Evolutionary conservation across 2,797 vertebrate species (phyloP).

Genomic region (Poeciliopsis paucimaculata): DNA sequence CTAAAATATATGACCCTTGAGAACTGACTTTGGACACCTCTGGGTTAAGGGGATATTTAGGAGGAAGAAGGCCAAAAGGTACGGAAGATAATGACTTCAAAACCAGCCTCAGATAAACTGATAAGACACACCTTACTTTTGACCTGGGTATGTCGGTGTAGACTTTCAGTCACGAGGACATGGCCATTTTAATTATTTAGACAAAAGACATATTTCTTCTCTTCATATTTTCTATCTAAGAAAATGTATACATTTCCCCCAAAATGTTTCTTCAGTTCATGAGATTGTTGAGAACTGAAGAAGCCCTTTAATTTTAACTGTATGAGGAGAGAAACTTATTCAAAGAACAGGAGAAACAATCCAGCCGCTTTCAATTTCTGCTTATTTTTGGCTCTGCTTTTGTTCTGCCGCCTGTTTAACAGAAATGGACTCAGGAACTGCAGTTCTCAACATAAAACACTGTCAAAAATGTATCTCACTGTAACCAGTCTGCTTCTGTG

Average conservation of each 20-base stretch:
- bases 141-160: not conserved
- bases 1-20: too few relatives aligned
- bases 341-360: not conserved
- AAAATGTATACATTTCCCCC: not conserved
- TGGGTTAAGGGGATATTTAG: not conserved
- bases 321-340: not conserved
- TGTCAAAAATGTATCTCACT: not conserved
- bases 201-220: not conserved
- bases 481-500: not conserved
- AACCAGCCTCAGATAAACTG: not conserved
- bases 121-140: conserved; percentile 3
- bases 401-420: not conserved
- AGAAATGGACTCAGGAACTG: not conserved
- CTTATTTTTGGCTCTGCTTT: not conserved
- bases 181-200: not conserved
- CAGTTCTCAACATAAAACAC: not conserved
- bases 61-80: not conserved
- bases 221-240: too few relatives aligned
- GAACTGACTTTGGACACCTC: too few relatives aligned
- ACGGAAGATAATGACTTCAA: not conserved
- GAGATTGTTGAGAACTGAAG: not conserved
- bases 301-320: not conserved
- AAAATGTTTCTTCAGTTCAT: not conserved
- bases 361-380: not conserved
- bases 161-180: not conserved